Evolutionary conservation across 2,888 invertebrate species (phyloP).

Genomic region (Tiliacea aurago): DNA sequence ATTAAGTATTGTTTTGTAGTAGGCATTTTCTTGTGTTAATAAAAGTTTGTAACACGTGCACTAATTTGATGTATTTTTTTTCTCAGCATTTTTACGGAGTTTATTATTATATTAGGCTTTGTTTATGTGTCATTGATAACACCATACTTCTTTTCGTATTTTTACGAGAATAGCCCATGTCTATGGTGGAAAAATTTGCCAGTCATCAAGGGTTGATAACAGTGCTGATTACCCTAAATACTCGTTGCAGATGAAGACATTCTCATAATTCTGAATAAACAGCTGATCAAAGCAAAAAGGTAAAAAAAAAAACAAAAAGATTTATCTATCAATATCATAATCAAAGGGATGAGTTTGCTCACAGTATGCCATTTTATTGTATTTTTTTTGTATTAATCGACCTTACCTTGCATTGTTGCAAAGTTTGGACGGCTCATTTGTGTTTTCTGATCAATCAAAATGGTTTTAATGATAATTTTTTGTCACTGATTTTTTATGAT

Average conservation of each 20-base stretch:
- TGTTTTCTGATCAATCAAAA: too few species aligned
- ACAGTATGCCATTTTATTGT: too few species aligned
- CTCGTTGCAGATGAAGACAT: not conserved
- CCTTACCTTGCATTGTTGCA: too few species aligned
- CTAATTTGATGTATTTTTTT: not conserved
- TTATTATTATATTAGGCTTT: not conserved
- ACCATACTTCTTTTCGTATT: not conserved
- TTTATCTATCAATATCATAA: too few species aligned
- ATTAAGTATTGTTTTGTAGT: slow-evolving; percentile 38
- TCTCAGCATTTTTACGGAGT: not conserved
- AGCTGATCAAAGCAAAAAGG: too few species aligned
- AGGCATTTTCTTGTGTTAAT: slow-evolving; percentile 13
- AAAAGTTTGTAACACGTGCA: not conserved
- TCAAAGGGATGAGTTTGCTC: too few species aligned
- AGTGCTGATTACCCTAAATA: not conserved
- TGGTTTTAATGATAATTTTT: too few species aligned
- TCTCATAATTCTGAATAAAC: too few species aligned
- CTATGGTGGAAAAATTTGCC: not conserved
- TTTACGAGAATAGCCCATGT: not conserved
- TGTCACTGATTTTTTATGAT: too few species aligned
- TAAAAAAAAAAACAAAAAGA: too few species aligned
- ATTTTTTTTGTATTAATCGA: too few species aligned
- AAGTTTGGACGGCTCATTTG: too few species aligned
- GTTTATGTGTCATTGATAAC: not conserved
- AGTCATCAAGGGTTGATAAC: not conserved